Percentiles rank a stretch among this genome's conserved stretches.
Conservation (phyloP, 2,113 vertebrate genomes). For the Hippolais icterina region DNA sequence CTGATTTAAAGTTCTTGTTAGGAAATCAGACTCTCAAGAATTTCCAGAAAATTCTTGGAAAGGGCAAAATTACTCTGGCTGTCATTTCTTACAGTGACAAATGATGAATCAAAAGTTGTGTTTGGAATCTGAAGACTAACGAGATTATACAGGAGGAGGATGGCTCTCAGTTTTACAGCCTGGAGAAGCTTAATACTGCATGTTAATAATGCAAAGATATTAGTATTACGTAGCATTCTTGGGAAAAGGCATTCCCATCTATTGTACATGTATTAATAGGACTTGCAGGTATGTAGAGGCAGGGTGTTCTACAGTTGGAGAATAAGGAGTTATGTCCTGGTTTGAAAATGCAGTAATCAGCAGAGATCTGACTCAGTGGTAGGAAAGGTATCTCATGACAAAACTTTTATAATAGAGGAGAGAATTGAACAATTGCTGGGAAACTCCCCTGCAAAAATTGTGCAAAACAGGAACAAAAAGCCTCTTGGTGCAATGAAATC, state of each 20-base stretch:
- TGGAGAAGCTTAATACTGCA: not conserved
- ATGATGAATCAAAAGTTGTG: not conserved
- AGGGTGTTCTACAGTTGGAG: not conserved
- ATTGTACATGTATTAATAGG: not conserved
- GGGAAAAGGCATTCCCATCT: not conserved
- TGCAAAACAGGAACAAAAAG: conserved; percentile 1
- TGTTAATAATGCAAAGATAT: not conserved
- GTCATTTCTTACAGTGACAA: not conserved
- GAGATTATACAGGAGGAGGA: not conserved
- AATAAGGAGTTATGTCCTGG: not conserved
- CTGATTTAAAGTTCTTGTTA: not conserved
- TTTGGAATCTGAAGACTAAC: not conserved
- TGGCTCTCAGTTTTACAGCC: not conserved
- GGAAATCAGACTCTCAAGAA: not conserved
- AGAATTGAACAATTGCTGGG: not conserved
- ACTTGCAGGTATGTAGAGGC: not conserved
- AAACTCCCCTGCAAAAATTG: not conserved
- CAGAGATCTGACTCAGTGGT: not conserved
- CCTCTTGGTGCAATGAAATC: not conserved
- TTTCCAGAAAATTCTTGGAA: not conserved
- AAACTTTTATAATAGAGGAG: not conserved
- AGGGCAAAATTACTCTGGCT: not conserved
- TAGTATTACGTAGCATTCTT: not conserved
- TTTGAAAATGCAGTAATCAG: not conserved
- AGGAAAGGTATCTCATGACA: not conserved